Percentiles rank a stretch among this genome's conserved stretches.
Conservation (phyloP, 2,797 vertebrate species). For the Nasua narica region DNA sequence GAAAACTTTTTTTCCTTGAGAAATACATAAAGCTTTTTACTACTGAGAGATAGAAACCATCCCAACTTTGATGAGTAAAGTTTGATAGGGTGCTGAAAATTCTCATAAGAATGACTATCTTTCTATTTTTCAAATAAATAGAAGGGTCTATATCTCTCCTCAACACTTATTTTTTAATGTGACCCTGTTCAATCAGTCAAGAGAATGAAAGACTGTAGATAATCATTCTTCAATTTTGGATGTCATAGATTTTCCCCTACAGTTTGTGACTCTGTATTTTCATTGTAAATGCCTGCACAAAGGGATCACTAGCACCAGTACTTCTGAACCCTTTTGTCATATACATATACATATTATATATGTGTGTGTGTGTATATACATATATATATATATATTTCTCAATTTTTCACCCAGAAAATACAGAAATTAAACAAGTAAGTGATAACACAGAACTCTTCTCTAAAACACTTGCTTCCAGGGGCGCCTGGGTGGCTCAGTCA, state of each 20-base stretch:
- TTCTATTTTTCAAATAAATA: conserved; percentile 43
- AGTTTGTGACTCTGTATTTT: conserved; percentile 58
- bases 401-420: conserved; percentile 71
- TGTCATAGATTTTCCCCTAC: conserved; percentile 57
- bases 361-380: conserved; percentile 38
- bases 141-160: conserved; percentile 56
- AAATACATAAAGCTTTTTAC: not conserved
- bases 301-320: not conserved
- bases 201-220: conserved; percentile 17
- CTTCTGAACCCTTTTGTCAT: conserved; percentile 63
- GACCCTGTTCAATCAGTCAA: conserved; percentile 53
- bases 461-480: conserved; percentile 44
- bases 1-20: not conserved
- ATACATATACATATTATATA: not conserved
- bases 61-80: not conserved
- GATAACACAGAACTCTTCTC: conserved; percentile 14
- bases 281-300: conserved; percentile 53
- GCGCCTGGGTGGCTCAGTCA: too few relatives aligned
- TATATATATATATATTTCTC: not conserved
- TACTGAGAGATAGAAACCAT: not conserved
- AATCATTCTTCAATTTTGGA: conserved; percentile 69
- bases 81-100: not conserved
- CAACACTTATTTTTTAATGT: conserved; percentile 59
- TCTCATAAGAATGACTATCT: conserved; percentile 17
- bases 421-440: conserved; percentile 39